Evolutionary conservation across 2,888 invertebrate genomes (phyloP).

Genomic region (Girardia tigrina): DNA sequence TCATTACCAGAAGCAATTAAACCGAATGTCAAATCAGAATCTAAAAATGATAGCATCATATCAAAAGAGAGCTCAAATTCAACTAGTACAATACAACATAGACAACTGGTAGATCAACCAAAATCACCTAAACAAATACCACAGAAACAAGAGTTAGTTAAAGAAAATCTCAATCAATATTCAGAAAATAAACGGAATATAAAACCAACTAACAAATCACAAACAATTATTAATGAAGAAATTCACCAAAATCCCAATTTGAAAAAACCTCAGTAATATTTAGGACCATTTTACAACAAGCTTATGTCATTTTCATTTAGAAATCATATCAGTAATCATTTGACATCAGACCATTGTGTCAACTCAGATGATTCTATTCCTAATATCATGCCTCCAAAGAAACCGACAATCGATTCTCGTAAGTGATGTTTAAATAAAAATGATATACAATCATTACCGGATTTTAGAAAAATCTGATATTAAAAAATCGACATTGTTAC

Average conservation of each 20-base stretch:
- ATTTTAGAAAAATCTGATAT: too few species aligned
- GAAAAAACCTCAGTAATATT: too few species aligned
- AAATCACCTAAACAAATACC: background rate
- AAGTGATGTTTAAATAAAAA: too few species aligned
- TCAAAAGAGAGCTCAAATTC: background rate
- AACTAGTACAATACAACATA: background rate
- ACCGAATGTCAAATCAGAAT: background rate
- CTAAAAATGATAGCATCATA: background rate
- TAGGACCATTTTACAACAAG: too few species aligned
- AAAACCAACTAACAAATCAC: background rate
- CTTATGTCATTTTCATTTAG: too few species aligned
- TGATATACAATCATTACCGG: too few species aligned
- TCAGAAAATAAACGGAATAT: background rate
- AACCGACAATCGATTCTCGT: background rate
- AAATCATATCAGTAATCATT: constrained; percentile 5
- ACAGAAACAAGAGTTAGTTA: background rate
- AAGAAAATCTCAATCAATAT: background rate
- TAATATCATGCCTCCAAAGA: background rate
- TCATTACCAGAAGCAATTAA: background rate
- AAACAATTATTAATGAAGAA: background rate
- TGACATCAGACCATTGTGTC: too few species aligned
- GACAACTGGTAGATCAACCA: too few species aligned
- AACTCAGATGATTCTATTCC: background rate
- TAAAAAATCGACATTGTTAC: too few species aligned
- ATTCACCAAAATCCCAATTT: background rate